A percentile compares a stretch with the other conserved stretches of the same genome.
phyloP scores from a whole-genome alignment of 2,888 invertebrate genomes.

The Apamea monoglypha region DNA sequence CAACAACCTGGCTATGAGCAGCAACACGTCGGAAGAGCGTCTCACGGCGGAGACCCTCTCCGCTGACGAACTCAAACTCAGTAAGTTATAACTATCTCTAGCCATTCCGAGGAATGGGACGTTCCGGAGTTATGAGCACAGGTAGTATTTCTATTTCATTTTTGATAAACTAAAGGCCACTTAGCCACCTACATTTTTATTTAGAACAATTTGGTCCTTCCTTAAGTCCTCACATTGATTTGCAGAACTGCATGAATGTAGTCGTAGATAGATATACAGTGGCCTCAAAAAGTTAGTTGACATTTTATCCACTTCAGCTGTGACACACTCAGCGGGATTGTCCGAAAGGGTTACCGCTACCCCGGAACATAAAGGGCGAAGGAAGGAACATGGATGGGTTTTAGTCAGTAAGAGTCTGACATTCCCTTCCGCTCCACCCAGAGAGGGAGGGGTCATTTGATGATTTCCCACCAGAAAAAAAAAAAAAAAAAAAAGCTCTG shows the following conservation, averaged over 20 bases:
- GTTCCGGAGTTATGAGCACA: not conserved
- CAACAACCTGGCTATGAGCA: constrained; percentile 87
- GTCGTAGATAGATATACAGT: not conserved
- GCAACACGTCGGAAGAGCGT: constrained; percentile 90
- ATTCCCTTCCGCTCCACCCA: too few species aligned
- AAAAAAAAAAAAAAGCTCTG: too few species aligned
- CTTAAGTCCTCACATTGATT: not conserved
- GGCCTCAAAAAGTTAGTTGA: too few species aligned
- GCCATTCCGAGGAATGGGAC: not conserved
- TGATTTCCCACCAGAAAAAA: too few species aligned
- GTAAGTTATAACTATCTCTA: constrained; percentile 72
- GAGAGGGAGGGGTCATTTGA: too few species aligned
- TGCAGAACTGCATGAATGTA: not conserved
- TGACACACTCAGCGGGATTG: too few species aligned
- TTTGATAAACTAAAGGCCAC: not conserved
- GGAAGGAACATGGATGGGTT: too few species aligned
- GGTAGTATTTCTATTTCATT: constrained; percentile 12
- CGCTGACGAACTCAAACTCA: constrained; percentile 87
- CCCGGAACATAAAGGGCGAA: too few species aligned
- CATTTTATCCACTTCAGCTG: too few species aligned
- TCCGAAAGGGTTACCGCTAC: too few species aligned
- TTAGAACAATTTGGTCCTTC: not conserved
- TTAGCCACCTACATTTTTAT: not conserved
- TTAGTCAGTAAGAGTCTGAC: too few species aligned
- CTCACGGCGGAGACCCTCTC: constrained; percentile 89